These are phyloP conservation scores for Amphimallon solstitiale DNA, from an alignment of 2,888 invertebrate genomes.

Conservation along the genomic window DNA sequence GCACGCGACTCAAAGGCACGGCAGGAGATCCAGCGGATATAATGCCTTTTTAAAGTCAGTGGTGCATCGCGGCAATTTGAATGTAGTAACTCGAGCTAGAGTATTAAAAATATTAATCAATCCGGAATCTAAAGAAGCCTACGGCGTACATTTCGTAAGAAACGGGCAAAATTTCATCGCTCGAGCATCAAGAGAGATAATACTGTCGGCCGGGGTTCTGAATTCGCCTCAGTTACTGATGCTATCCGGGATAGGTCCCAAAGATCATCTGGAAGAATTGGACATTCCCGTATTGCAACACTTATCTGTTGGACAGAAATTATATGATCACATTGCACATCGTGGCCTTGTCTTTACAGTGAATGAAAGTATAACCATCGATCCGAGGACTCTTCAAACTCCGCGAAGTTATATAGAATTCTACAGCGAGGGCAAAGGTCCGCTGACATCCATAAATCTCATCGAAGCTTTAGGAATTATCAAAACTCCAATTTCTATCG, in stretches of 20 bases:
- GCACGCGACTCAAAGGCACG: slow-evolving; percentile 23
- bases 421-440: slow-evolving; percentile 64
- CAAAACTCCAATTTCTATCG: slow-evolving; percentile 14
- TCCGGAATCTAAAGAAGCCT: slow-evolving; percentile 65
- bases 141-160: slow-evolving; percentile 75
- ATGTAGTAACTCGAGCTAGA: slow-evolving; percentile 69
- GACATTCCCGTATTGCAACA: slow-evolving; percentile 72
- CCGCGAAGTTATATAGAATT: slow-evolving; percentile 57
- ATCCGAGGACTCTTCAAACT: slow-evolving; percentile 32
- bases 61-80: slow-evolving; percentile 49
- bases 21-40: slow-evolving; percentile 56
- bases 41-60: slow-evolving; percentile 69
- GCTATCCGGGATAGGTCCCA: slow-evolving; percentile 82
- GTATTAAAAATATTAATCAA: slow-evolving; percentile 69
- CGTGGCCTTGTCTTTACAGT: slow-evolving; percentile 76
- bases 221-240: slow-evolving; percentile 85
- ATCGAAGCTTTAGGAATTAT: slow-evolving; percentile 71
- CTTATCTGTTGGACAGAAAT: slow-evolving; percentile 78
- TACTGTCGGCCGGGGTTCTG: slow-evolving; percentile 81
- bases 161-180: slow-evolving; percentile 65
- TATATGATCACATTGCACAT: slow-evolving; percentile 80
- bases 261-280: slow-evolving; percentile 67
- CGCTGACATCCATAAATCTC: slow-evolving; percentile 68
- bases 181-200: slow-evolving; percentile 75
- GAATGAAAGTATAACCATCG: slow-evolving; percentile 65